Evolutionary conservation across 2,888 invertebrate species (phyloP).

Genomic region (Perdita meconis): DNA sequence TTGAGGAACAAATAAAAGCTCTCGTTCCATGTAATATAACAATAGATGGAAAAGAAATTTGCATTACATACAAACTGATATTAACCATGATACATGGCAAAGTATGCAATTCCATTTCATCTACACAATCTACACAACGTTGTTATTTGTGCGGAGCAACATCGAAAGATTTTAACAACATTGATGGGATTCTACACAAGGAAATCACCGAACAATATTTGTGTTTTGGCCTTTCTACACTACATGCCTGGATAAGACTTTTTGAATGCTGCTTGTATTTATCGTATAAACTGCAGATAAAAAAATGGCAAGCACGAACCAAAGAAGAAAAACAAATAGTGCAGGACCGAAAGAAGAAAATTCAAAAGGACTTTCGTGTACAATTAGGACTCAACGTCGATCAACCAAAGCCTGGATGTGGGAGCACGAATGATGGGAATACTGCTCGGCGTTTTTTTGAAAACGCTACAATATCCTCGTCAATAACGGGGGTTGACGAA

Average conservation of each 20-base stretch:
- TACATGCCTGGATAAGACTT: slow-evolving; percentile 8
- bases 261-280: slow-evolving; percentile 1
- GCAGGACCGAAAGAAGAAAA: slow-evolving; percentile 22
- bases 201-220: not conserved
- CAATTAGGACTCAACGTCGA: slow-evolving; percentile 1
- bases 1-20: not conserved
- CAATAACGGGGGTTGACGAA: slow-evolving; percentile 1
- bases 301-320: slow-evolving; percentile 3
- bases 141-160: slow-evolving; percentile 4
- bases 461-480: not conserved
- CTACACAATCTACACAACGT: not conserved
- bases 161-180: not conserved
- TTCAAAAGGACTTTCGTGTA: not conserved
- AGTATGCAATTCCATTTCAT: slow-evolving; percentile 3
- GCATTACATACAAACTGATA: not conserved
- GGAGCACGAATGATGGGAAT: slow-evolving; percentile 8
- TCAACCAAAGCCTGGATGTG: slow-evolving; percentile 4
- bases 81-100: not conserved
- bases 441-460: slow-evolving; percentile 10
- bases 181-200: not conserved
- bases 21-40: not conserved
- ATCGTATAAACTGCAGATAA: slow-evolving; percentile 9
- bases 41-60: slow-evolving; percentile 3
- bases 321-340: slow-evolving; percentile 39
- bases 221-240: not conserved